Conservation (phyloP, 2,888 invertebrate species). For the Eulithis testata region DNA sequence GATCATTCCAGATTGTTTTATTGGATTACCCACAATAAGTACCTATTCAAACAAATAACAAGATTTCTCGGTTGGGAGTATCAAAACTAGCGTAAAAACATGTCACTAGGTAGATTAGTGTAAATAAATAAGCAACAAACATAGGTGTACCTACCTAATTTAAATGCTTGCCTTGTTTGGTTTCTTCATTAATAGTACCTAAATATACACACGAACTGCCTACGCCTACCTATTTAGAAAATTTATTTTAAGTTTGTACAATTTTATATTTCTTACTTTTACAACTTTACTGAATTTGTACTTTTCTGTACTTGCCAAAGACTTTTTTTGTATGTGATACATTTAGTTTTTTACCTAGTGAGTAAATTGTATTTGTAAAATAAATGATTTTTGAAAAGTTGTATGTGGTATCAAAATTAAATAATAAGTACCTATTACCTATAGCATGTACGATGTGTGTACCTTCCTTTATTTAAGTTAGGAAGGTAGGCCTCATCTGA, state of each 20-base stretch:
- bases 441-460: too few species aligned
- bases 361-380: slow-evolving; percentile 68
- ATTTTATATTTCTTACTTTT: slow-evolving; percentile 51
- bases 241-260: slow-evolving; percentile 45
- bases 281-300: slow-evolving; percentile 57
- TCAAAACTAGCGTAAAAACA: too few species aligned
- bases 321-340: slow-evolving; percentile 82
- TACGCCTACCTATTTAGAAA: slow-evolving; percentile 9
- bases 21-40: background rate
- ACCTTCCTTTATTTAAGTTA: too few species aligned
- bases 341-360: slow-evolving; percentile 75
- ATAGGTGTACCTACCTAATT: background rate
- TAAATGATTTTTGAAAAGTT: slow-evolving; percentile 54
- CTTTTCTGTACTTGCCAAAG: slow-evolving; percentile 79
- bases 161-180: background rate
- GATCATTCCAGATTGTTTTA: slow-evolving; percentile 14
- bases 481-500: too few species aligned
- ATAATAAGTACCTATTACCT: too few species aligned
- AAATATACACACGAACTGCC: slow-evolving; percentile 1
- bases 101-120: too few species aligned
- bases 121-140: too few species aligned
- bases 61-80: background rate
- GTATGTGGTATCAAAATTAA: background rate
- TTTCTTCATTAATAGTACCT: background rate
- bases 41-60: background rate